Evolutionary conservation across 2,888 invertebrate species (phyloP), one percentile per base, ranked within the genome.

Genomic region (Lycocerus yunnanus): DNA sequence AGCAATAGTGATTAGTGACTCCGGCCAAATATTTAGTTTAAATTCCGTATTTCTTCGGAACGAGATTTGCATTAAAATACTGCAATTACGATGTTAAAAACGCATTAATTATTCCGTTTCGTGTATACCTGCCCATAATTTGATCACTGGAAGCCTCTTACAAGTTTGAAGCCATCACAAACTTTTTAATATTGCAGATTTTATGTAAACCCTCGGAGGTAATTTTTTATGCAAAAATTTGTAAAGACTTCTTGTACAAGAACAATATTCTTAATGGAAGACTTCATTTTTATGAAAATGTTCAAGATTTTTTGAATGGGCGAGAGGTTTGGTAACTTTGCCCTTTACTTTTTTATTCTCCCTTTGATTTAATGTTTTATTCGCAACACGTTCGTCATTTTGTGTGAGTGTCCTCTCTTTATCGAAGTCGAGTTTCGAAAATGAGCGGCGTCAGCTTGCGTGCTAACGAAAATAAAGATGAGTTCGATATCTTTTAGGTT

Each of bases 371-470:
- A 65, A 72, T 69, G 72, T 75, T 75, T 72, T 75, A 75, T 75
- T 75, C 75, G 60, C 67, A 24, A 75, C 75, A 75, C 75, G 75
- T 75, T 59, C 73, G 73, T 75, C 75, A 73, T 75, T 75, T 75
- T 72, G 73, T 61, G 66, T 16, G 73, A 70, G 72, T 72, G 75
- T 75, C 72, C 69, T 72, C 75, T 73, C 70, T 65, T 72, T 68
- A 69, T 72, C 20, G 72, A 70, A 69, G 60, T 67, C 69, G 69
- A 68, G 58, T 68, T 63, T 70, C 68, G 67, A 60, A 75, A 75
- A 75, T 70, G 75, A 75, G 67, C 75, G 70, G 65, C 75, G 75
- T 75, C 75, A 75, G 75, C 75, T 72, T 73, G 75, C 18, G 75
- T 59, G 69, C 75, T 75, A 75, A 75, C 75, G 75, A 75, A 75